phyloP scores from a whole-genome alignment of 2,113 vertebrate species.

The Lota lota region DNA sequence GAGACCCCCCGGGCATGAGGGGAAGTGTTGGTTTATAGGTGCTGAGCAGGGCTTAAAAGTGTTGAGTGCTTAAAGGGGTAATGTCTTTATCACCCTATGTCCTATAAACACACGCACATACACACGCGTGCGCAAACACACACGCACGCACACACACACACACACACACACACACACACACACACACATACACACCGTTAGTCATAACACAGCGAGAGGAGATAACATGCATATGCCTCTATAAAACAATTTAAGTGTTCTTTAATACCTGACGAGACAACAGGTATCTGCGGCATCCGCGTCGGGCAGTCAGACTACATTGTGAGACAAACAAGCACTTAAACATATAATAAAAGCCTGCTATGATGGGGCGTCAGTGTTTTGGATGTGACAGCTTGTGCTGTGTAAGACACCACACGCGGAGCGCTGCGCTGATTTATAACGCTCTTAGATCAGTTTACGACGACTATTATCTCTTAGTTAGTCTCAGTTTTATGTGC shows the following conservation, averaged over 20 bases:
- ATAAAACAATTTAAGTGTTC: not conserved
- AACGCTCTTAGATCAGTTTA: slow-evolving; percentile 73
- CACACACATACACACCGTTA: slow-evolving; percentile 10
- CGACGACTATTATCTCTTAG: slow-evolving; percentile 78
- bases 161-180: slow-evolving; percentile 13
- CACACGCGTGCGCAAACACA: slow-evolving; percentile 22
- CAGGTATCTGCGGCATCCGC: not conserved
- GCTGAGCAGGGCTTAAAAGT: slow-evolving; percentile 30
- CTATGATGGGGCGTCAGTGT: slow-evolving; percentile 38
- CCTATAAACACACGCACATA: slow-evolving; percentile 13
- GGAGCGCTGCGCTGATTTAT: slow-evolving; percentile 66
- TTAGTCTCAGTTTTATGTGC: slow-evolving; percentile 81
- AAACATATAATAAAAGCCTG: slow-evolving; percentile 5
- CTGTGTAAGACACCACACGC: slow-evolving; percentile 59
- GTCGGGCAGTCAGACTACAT: not conserved
- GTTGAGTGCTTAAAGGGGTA: slow-evolving; percentile 28
- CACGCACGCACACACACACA: slow-evolving; percentile 12
- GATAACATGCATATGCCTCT: not conserved
- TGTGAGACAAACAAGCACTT: not conserved
- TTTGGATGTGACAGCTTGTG: slow-evolving; percentile 56
- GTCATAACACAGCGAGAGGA: not conserved
- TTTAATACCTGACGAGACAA: not conserved
- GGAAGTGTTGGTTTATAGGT: slow-evolving; percentile 33
- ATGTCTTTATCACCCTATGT: slow-evolving; percentile 47
- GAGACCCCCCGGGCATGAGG: not conserved